Conservation (phyloP, 2,113 vertebrate genomes). For the Lagopus leucura region DNA sequence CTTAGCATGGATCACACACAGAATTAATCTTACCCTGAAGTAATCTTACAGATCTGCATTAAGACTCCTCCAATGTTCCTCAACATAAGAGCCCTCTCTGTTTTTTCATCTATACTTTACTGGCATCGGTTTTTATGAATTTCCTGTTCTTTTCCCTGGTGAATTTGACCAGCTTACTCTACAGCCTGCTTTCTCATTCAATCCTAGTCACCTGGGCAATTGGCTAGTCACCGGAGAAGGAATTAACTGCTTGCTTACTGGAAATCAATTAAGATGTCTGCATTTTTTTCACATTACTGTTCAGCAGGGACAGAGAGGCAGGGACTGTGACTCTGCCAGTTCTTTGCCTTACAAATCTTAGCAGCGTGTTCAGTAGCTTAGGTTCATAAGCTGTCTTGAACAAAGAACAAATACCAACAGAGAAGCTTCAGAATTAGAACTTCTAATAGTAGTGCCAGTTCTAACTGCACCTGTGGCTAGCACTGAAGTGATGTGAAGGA, state of each 20-base stretch:
- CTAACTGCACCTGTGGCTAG: not conserved
- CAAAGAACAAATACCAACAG: not conserved
- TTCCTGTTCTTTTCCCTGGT: not conserved
- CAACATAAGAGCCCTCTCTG: not conserved
- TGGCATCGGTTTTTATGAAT: not conserved
- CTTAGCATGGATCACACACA: not conserved
- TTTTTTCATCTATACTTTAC: not conserved
- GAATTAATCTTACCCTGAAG: not conserved
- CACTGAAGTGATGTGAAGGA: not conserved
- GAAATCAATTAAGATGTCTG: not conserved
- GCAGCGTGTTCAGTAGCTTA: not conserved
- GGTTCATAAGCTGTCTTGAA: not conserved
- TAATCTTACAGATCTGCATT: too few species aligned
- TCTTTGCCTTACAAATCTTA: not conserved
- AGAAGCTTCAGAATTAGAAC: not conserved
- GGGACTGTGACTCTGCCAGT: not conserved
- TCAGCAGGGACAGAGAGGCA: not conserved
- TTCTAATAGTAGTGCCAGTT: not conserved
- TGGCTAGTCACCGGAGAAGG: not conserved
- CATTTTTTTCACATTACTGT: not conserved
- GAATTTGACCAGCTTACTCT: not conserved
- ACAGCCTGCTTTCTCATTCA: not conserved
- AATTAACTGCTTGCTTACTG: not conserved
- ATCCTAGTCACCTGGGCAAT: not conserved
- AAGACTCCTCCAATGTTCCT: not conserved